A percentile compares a stretch with the other conserved stretches of the same genome.
Conservation (phyloP, 2,888 invertebrate species). For the Cheilosia vernalis region DNA sequence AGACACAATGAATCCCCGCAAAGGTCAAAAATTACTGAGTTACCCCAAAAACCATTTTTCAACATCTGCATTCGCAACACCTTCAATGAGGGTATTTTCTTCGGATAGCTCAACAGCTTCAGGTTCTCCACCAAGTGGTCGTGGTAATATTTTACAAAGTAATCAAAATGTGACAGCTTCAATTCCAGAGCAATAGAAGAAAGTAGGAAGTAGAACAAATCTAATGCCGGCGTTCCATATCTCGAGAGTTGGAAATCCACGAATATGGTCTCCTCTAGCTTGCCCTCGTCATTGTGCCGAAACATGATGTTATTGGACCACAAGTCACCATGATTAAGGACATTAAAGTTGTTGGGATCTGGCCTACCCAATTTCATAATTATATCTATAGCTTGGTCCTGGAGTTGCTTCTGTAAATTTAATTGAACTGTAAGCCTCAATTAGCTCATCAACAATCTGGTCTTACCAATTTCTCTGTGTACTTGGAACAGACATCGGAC, state of each 20-base stretch:
- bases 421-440: not conserved
- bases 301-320: conserved; percentile 81
- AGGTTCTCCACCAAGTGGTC: conserved; percentile 78
- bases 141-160: conserved; percentile 80
- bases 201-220: conserved; percentile 79
- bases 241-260: conserved; percentile 80
- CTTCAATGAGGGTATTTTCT: conserved; percentile 78
- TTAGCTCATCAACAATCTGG: not conserved
- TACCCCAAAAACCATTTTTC: conserved; percentile 79
- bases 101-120: conserved; percentile 78
- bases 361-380: conserved; percentile 33
- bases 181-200: conserved; percentile 79
- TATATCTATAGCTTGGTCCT: conserved; percentile 61
- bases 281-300: conserved; percentile 76
- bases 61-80: conserved; percentile 78
- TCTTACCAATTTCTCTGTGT: conserved; percentile 78
- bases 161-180: conserved; percentile 80
- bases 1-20: not conserved
- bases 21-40: not conserved
- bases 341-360: conserved; percentile 78
- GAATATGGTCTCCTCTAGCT: conserved; percentile 78
- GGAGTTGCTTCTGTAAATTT: conserved; percentile 71
- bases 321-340: conserved; percentile 79
- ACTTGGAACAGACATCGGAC: conserved; percentile 75
- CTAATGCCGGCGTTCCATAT: conserved; percentile 79